Base-by-base conservation (phyloP, 2,888 invertebrate species). In the Cinara cedri region DNA sequence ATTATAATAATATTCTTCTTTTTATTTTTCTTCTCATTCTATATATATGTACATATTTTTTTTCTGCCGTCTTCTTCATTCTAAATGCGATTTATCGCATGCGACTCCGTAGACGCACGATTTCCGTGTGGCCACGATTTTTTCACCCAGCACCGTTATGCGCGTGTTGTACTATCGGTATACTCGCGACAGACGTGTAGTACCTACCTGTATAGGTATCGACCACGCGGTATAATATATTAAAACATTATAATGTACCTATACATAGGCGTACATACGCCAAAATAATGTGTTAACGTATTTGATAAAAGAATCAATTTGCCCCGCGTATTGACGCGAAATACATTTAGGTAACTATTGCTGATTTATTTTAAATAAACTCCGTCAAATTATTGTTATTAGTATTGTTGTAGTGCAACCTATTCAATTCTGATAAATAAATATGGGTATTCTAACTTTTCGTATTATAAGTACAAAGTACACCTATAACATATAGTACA, bases 71-170 rank as follows among this genome's bases (percentile, higher is more conserved):
- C 24, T 66, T 68, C 26, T 55, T 44, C 55, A 8, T 76, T 66
- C 55, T 78, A 46, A n/a, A 60, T 78, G 26, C 78, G 75, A 78
- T 78, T 78, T 66, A 78, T 78, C 68, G 66, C 68, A 68, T 68
- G 78, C 21, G 60, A 68, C 78, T 78, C 9, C 8, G 19, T n/a
- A 19, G 68, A 78, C 16, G 78, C 78, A 78, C 78, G 78, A 78
- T 78, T 78, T 78, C 78, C 68, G 68, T 68, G 78, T 57, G 68
- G 60, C 66, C 68, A 68, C 68, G 66, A 78, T 78, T 78, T 74
- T 74, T 74, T 74, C 74, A 65, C 49, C 75, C 75, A 54, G 42
- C 49, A 65, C 76, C 75, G 75, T 76, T 76, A 76, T 46, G 46
- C 60, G 16, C 49, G 26, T 26, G 62, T 51, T 21, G 62, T 62